Percentiles rank a stretch among this genome's conserved stretches.
These are phyloP conservation scores for Drosophila peninsularis DNA, from an alignment of 2,888 invertebrate genomes.

Conservation along the genomic window DNA sequence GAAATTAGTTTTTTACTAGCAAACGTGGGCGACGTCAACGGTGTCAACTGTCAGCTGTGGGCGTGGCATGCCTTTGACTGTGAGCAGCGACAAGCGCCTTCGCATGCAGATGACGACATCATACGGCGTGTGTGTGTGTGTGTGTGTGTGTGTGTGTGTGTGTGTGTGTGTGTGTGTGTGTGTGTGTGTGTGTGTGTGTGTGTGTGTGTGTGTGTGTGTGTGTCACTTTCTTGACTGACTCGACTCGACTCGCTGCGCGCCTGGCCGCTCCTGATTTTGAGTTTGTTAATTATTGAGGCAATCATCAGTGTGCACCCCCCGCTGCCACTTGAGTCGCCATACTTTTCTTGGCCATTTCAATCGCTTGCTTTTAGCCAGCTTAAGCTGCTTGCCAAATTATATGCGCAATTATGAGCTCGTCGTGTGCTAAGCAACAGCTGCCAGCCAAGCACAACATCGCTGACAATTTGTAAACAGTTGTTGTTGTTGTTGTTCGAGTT, in stretches of 20 bases:
- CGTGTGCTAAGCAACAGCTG: constrained; percentile 62
- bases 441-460: constrained; percentile 35
- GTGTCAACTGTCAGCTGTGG: constrained; percentile 43
- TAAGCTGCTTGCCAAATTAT: constrained; percentile 59
- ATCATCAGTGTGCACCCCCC: constrained; percentile 8
- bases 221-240: constrained; percentile 31
- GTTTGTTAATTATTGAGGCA: constrained; percentile 64
- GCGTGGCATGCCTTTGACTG: neutral
- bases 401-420: constrained; percentile 62
- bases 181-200: no score
- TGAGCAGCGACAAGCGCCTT: constrained; percentile 22
- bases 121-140: neutral
- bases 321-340: neutral
- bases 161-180: constrained; percentile 13
- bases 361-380: constrained; percentile 21
- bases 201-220: constrained; percentile 13
- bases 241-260: constrained; percentile 10
- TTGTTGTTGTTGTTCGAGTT: constrained; percentile 17
- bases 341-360: neutral
- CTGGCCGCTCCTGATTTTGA: constrained; percentile 43
- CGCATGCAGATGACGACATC: constrained; percentile 45
- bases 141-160: constrained; percentile 13
- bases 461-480: constrained; percentile 26
- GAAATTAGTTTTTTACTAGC: constrained; percentile 75
- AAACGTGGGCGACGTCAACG: constrained; percentile 48